A percentile compares a stretch with the other conserved stretches of the same genome.
Conservation (phyloP, 2,797 vertebrate species). For the Pristis pectinata region DNA sequence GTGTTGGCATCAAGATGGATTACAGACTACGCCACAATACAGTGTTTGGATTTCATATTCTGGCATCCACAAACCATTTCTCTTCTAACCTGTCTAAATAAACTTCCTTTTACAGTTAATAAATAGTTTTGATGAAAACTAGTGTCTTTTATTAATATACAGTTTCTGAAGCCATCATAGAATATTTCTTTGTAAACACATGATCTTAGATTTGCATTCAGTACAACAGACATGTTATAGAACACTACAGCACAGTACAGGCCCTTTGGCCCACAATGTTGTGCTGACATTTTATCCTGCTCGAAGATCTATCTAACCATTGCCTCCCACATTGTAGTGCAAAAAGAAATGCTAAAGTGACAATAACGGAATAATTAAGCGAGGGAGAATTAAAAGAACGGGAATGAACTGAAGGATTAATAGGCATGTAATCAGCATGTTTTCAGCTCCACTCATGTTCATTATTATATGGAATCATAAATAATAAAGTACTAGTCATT, state of each 20-base stretch:
- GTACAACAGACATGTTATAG: neutral
- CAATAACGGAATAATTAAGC: no score
- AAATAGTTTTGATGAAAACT: neutral
- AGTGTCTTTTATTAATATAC: neutral
- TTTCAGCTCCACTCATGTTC: neutral
- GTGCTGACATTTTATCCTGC: no score
- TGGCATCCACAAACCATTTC: neutral
- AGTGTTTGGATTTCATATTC: neutral
- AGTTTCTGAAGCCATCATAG: no score
- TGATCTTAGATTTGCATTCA: neutral
- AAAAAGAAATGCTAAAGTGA: no score
- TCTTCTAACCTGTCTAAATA: neutral
- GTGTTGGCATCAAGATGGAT: neutral
- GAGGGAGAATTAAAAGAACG: no score
- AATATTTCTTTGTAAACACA: neutral
- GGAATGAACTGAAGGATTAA: neutral
- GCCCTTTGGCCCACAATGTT: no score
- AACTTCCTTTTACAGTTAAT: neutral
- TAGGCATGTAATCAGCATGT: neutral
- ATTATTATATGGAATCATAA: neutral
- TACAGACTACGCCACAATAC: neutral
- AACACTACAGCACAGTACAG: no score
- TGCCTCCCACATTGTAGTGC: no score
- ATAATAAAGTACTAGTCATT: no score
- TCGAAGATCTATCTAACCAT: no score